Conservation (phyloP, 2,888 invertebrate species). For the Latheticus oryzae region DNA sequence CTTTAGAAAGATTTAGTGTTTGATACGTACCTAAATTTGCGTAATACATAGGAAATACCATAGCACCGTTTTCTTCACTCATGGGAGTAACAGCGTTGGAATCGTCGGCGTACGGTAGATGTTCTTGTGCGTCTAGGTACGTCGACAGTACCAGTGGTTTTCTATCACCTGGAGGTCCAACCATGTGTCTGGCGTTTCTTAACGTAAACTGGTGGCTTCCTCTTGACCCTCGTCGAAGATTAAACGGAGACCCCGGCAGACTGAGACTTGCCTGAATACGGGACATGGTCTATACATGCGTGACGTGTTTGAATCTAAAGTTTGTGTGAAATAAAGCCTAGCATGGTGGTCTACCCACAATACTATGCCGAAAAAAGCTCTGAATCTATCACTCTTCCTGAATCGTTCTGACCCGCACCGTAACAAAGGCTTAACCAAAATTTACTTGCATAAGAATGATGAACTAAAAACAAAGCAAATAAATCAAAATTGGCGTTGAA, state of each 20-base stretch:
- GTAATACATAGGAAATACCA: constrained; percentile 92
- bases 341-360: constrained; percentile 24
- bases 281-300: constrained; percentile 64
- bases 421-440: constrained; percentile 19
- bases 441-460: constrained; percentile 16
- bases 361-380: constrained; percentile 21
- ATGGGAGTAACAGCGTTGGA: constrained; percentile 97
- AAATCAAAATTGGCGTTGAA: constrained; percentile 22
- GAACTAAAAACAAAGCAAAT: constrained; percentile 27
- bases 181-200: constrained; percentile 84
- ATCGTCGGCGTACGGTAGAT: constrained; percentile 97
- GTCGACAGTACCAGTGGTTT: constrained; percentile 95
- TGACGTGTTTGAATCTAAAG: constrained; percentile 55
- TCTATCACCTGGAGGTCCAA: constrained; percentile 85
- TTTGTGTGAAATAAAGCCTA: constrained; percentile 28
- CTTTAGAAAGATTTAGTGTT: too few species aligned
- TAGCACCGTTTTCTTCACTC: constrained; percentile 97
- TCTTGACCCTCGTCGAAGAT: constrained; percentile 88
- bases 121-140: constrained; percentile 93
- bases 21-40: constrained; percentile 83
- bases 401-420: constrained; percentile 13
- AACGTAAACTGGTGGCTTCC: constrained; percentile 94
- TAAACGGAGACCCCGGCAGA: constrained; percentile 97
- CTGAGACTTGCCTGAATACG: constrained; percentile 90
- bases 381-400: constrained; percentile 10